These are phyloP conservation scores for Cheilosia scutellata DNA, from an alignment of 2,888 invertebrate species.

Conservation along the genomic window DNA sequence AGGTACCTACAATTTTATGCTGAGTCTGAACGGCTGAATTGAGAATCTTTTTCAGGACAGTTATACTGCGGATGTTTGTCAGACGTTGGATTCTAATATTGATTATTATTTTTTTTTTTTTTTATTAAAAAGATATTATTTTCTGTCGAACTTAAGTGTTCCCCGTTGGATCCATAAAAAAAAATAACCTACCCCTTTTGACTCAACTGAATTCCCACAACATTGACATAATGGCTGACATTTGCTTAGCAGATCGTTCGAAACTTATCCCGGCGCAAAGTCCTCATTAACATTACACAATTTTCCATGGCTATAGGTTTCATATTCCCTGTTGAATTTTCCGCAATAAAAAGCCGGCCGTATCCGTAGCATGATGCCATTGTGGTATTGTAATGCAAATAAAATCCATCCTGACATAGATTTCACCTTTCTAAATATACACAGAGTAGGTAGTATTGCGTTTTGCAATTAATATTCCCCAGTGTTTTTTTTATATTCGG, in stretches of 20 bases:
- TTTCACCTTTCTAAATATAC: conserved; percentile 63
- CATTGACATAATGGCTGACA: too few species aligned
- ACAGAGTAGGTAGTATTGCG: conserved; percentile 19
- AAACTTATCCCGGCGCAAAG: conserved; percentile 7
- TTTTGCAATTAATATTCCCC: conserved; percentile 29
- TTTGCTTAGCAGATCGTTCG: neutral
- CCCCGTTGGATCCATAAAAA: too few species aligned
- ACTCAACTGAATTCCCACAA: too few species aligned
- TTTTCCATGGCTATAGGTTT: conserved; percentile 21
- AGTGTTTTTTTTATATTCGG: conserved; percentile 14
- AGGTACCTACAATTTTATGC: too few species aligned
- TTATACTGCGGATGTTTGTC: too few species aligned
- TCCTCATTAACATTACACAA: conserved; percentile 8
- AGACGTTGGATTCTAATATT: too few species aligned
- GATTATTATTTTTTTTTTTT: too few species aligned
- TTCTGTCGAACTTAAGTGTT: too few species aligned
- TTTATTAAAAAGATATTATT: too few species aligned
- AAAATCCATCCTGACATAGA: conserved; percentile 10
- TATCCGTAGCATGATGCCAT: conserved; percentile 61
- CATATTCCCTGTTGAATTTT: conserved; percentile 40
- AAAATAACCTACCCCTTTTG: too few species aligned
- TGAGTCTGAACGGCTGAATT: too few species aligned
- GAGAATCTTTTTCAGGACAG: too few species aligned
- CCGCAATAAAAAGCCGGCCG: conserved; percentile 13
- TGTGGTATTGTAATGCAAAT: conserved; percentile 67